phyloP scores from a whole-genome alignment of 2,888 invertebrate species.

The Hypomecis atomaria region DNA sequence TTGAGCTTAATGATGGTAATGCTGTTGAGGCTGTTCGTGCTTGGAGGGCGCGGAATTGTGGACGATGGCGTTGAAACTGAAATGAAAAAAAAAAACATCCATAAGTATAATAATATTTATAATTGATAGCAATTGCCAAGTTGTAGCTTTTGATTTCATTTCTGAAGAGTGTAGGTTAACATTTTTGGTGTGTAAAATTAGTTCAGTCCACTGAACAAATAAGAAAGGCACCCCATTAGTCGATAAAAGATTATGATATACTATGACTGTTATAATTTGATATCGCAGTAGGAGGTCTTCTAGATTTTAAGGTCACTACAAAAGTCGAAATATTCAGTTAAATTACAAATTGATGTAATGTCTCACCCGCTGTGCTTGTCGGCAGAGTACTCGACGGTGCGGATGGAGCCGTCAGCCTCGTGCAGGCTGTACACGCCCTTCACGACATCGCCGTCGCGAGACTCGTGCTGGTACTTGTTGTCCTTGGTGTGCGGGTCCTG shows the following conservation, averaged over 20 bases:
- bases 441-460: slow-evolving; percentile 18
- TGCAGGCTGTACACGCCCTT: slow-evolving; percentile 22
- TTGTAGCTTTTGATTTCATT: too few species aligned
- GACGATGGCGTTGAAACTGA: slow-evolving; percentile 81
- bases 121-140: too few species aligned
- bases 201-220: too few species aligned
- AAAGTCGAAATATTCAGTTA: too few species aligned
- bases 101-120: neutral
- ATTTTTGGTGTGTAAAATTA: too few species aligned
- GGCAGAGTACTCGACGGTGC: slow-evolving; percentile 82
- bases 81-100: slow-evolving; percentile 17
- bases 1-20: slow-evolving; percentile 51
- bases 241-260: too few species aligned
- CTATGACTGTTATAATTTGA: too few species aligned
- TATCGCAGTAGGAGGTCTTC: too few species aligned
- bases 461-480: slow-evolving; percentile 21
- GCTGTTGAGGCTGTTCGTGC: slow-evolving; percentile 53
- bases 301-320: too few species aligned
- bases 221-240: too few species aligned
- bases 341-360: neutral
- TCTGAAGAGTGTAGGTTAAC: too few species aligned
- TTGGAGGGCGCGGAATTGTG: slow-evolving; percentile 67
- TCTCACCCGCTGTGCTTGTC: slow-evolving; percentile 79
- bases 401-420: slow-evolving; percentile 38
- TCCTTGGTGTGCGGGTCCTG: slow-evolving; percentile 20